Conservation (phyloP, 2,797 vertebrate species). For the Sus cebifrons region DNA sequence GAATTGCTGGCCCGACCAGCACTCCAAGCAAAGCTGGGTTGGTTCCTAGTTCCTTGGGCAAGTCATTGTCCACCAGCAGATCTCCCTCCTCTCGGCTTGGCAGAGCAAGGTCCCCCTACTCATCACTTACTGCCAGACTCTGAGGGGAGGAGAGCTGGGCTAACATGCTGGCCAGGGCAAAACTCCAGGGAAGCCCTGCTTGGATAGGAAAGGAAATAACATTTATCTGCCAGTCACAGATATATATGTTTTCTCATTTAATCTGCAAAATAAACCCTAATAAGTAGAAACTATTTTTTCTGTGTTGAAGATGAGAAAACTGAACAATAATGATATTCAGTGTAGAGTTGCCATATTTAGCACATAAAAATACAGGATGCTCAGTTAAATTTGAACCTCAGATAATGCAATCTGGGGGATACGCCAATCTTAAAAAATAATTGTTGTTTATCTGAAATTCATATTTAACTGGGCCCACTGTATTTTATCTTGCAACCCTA, state of each 20-base stretch:
- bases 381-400: constrained; percentile 6
- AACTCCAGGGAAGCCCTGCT: background rate
- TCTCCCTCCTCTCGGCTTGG: background rate
- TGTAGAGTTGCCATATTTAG: background rate
- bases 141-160: background rate
- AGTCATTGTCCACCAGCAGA: background rate
- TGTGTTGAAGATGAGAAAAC: constrained; percentile 13
- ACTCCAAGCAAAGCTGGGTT: background rate
- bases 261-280: background rate
- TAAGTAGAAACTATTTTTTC: background rate
- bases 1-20: background rate
- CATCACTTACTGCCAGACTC: background rate
- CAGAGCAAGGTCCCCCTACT: background rate
- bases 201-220: background rate
- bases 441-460: constrained; percentile 37
- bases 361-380: background rate
- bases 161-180: background rate
- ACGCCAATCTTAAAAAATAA: background rate
- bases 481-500: constrained; percentile 22
- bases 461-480: background rate
- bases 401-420: background rate
- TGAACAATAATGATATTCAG: background rate
- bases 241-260: background rate
- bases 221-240: background rate
- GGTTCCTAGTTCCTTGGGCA: constrained; percentile 12